phyloP scores from a whole-genome alignment of 2,113 vertebrate species.

The Pelecanoides urinatrix region DNA sequence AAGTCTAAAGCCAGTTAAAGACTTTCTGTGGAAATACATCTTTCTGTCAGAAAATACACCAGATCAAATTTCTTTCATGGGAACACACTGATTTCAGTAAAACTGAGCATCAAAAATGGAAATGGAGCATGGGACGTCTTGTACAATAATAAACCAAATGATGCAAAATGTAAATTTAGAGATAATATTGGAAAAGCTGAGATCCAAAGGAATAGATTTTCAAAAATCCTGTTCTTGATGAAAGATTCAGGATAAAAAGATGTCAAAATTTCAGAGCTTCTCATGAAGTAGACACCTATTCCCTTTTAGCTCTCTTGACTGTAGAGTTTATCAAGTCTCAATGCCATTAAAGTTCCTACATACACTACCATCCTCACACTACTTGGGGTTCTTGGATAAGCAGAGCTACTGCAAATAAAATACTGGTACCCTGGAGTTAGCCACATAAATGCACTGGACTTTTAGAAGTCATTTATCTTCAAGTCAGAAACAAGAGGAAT shows the following conservation, averaged over 20 bases:
- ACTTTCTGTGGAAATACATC: not conserved
- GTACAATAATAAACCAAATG: not conserved
- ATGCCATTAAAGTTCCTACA: not conserved
- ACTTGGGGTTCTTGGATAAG: not conserved
- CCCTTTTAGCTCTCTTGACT: not conserved
- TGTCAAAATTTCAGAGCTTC: not conserved
- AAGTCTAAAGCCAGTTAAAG: not conserved
- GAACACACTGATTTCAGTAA: conserved; percentile 1
- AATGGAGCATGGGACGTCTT: not conserved
- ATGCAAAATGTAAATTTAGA: not conserved
- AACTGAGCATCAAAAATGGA: not conserved
- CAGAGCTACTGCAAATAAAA: not conserved
- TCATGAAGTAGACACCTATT: not conserved
- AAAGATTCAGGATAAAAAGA: not conserved
- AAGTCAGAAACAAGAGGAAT: not conserved
- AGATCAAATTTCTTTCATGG: not conserved
- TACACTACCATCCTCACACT: not conserved
- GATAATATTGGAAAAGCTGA: not conserved
- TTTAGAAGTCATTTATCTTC: not conserved
- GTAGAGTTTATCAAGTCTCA: not conserved
- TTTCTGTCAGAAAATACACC: conserved; percentile 3
- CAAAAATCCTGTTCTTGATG: not conserved
- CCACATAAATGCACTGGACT: not conserved
- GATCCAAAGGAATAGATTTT: not conserved
- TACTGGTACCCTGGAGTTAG: not conserved